phyloP scores from a whole-genome alignment of 2,888 invertebrate species.

The Mimachlamys varia region DNA sequence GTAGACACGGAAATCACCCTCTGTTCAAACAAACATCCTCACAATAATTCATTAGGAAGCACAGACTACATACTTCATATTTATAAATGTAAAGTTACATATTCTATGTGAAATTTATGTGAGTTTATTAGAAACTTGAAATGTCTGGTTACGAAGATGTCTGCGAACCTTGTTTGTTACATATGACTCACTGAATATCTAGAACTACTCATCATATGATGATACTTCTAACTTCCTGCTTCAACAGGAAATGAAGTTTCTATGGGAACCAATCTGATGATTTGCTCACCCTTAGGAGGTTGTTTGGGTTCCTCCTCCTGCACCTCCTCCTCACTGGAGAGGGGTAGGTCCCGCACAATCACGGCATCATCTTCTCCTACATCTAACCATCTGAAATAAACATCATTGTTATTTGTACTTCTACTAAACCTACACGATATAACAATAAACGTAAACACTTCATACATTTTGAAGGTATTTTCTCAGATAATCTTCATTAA shows the following conservation, averaged over 20 bases:
- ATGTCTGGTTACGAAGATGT: too few species aligned
- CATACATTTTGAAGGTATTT: neutral
- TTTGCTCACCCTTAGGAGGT: neutral
- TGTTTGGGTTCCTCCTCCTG: conserved; percentile 30
- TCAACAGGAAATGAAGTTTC: too few species aligned
- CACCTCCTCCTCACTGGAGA: conserved; percentile 54
- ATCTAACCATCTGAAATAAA: conserved; percentile 60
- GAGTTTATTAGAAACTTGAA: too few species aligned
- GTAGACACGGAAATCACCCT: conserved; percentile 70
- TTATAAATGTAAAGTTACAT: too few species aligned
- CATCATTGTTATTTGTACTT: too few species aligned
- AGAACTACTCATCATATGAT: too few species aligned
- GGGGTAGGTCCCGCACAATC: conserved; percentile 55
- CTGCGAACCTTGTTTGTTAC: too few species aligned
- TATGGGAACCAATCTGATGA: neutral
- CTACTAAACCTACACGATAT: neutral
- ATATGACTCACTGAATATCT: too few species aligned
- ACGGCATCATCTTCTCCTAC: conserved; percentile 57
- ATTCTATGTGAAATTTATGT: too few species aligned
- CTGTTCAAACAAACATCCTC: conserved; percentile 52
- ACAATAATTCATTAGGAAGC: neutral
- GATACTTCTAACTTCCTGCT: too few species aligned
- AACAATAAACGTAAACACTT: neutral
- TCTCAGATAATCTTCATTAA: too few species aligned
- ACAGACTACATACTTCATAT: too few species aligned